phyloP scores from a whole-genome alignment of 2,113 vertebrate genomes.

The Aptenodytes patagonicus region DNA sequence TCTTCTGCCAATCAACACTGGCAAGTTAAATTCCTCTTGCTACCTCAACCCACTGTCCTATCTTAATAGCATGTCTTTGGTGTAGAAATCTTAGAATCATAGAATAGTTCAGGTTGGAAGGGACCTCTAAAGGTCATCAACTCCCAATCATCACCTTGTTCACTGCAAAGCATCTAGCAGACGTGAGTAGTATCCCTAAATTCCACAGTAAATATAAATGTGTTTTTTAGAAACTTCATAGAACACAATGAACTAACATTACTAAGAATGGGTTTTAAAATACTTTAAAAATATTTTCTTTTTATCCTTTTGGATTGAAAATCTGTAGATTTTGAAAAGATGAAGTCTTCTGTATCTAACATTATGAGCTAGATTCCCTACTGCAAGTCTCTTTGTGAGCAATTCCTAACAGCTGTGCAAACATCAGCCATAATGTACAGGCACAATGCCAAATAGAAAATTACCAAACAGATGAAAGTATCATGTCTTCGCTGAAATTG shows the following conservation, averaged over 20 bases:
- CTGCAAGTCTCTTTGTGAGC: not conserved
- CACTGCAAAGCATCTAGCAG: not conserved
- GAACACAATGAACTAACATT: not conserved
- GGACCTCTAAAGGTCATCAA: too few species aligned
- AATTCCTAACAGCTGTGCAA: not conserved
- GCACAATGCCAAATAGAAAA: not conserved
- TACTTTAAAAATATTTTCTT: not conserved
- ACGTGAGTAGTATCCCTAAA: not conserved
- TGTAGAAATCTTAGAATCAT: not conserved
- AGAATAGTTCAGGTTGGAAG: too few species aligned
- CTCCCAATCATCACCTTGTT: not conserved
- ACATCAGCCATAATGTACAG: not conserved
- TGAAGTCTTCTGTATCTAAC: not conserved
- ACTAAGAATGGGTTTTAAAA: not conserved
- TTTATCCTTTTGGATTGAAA: not conserved
- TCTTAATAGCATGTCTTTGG: not conserved
- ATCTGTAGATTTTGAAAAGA: not conserved
- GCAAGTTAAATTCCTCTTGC: not conserved
- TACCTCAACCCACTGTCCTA: not conserved
- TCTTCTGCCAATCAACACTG: not conserved
- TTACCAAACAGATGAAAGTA: not conserved
- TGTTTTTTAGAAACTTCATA: not conserved
- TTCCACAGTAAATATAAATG: not conserved
- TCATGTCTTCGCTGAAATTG: not conserved
- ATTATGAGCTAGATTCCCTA: not conserved